Conservation (phyloP, 2,888 invertebrate species). For the Criorhina ranunculi region DNA sequence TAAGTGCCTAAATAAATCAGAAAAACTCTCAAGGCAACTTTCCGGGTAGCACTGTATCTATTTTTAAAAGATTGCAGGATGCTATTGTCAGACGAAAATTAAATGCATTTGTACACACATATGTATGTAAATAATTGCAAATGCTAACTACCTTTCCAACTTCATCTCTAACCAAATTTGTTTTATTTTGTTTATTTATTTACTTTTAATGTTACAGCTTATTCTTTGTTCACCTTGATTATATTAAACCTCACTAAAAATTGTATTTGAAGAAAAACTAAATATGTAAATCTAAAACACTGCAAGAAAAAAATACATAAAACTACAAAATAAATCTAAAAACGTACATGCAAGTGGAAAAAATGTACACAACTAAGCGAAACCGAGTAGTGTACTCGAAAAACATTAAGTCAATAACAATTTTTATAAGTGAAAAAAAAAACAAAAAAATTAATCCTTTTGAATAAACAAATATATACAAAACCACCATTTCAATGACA, state of each 20-base stretch:
- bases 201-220: too few relatives aligned
- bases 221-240: too few relatives aligned
- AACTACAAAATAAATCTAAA: neutral
- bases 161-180: too few relatives aligned
- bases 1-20: too few relatives aligned
- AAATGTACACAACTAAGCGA: neutral
- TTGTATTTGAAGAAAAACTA: neutral
- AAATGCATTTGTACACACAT: too few relatives aligned
- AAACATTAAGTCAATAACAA: constrained; percentile 24
- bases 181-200: too few relatives aligned
- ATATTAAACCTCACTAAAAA: neutral
- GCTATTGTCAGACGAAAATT: too few relatives aligned
- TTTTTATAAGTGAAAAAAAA: constrained; percentile 41
- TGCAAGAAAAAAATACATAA: neutral
- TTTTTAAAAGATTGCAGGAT: too few relatives aligned
- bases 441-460: constrained; percentile 13
- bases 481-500: constrained; percentile 25
- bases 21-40: too few relatives aligned
- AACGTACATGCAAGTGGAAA: neutral
- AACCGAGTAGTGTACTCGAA: constrained; percentile 2
- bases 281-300: neutral
- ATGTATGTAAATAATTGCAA: too few relatives aligned
- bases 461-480: constrained; percentile 24
- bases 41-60: too few relatives aligned
- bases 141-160: too few relatives aligned